Evolutionary conservation across 2,888 invertebrate species (phyloP).

Genomic region (Meiosimyza decipiens): DNA sequence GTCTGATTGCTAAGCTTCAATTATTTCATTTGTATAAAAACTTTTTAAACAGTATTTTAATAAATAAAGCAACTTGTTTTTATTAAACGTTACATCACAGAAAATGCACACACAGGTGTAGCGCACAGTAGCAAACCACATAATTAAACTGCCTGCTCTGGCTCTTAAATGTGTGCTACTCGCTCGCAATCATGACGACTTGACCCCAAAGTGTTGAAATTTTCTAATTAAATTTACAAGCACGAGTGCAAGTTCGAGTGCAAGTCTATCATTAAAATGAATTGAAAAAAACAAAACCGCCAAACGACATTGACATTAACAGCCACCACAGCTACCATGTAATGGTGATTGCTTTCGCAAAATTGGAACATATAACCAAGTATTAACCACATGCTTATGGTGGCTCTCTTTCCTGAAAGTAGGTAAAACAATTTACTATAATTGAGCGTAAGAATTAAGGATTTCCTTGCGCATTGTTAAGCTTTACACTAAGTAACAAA

Average conservation of each 20-base stretch:
- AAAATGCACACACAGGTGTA: neutral
- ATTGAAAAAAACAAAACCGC: neutral
- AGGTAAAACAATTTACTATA: no score
- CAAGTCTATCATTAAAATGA: no score
- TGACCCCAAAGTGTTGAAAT: constrained; percentile 13
- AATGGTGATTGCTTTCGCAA: no score
- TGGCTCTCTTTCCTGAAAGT: no score
- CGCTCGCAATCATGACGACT: neutral
- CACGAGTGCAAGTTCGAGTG: no score
- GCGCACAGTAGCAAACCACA: neutral
- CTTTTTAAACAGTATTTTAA: neutral
- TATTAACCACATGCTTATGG: no score
- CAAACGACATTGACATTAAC: constrained; percentile 12
- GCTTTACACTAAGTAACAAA: no score
- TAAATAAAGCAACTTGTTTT: neutral
- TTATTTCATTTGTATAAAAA: neutral
- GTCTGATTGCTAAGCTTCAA: neutral
- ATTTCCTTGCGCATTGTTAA: no score
- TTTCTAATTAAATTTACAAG: neutral
- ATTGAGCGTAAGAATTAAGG: no score
- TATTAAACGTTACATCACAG: constrained; percentile 7
- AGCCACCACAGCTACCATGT: neutral
- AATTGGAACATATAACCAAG: no score
- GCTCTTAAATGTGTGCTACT: constrained; percentile 2
- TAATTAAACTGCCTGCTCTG: neutral